Evolutionary conservation across 2,888 invertebrate species (phyloP).

Genomic region (Exephanes ischioxanthus): DNA sequence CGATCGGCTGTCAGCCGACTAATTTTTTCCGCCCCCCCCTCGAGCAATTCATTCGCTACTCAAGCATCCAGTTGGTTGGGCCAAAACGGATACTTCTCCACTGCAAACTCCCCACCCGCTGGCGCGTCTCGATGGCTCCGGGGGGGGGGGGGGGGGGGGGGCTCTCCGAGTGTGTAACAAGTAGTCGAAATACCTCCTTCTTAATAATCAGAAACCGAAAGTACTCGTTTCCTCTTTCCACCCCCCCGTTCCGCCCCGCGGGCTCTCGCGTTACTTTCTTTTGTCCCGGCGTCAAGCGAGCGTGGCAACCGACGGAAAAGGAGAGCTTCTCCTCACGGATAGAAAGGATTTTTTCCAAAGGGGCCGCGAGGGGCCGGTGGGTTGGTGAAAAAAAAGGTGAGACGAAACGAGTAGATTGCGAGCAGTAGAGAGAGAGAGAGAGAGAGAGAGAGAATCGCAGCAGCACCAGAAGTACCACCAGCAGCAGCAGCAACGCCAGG

Average conservation of each 20-base stretch:
- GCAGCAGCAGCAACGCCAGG: constrained; percentile 70
- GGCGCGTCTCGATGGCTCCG: constrained; percentile 2
- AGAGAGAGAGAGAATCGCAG: constrained; percentile 35
- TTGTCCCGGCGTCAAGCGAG: constrained; percentile 80
- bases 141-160: no score
- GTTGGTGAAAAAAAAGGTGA: not conserved
- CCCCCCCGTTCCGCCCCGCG: constrained; percentile 53
- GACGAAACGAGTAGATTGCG: constrained; percentile 48
- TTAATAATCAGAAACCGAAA: constrained; percentile 43
- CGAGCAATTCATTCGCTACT: no score
- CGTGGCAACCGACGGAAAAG: constrained; percentile 72
- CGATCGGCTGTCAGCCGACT: no score
- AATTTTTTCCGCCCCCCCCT: no score
- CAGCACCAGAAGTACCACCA: constrained; percentile 60
- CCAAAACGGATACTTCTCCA: no score
- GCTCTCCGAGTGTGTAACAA: constrained; percentile 54
- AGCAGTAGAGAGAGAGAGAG: not conserved
- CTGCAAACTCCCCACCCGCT: not conserved
- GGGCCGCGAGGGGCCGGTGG: not conserved
- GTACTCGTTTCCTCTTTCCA: constrained; percentile 47
- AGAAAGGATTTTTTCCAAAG: constrained; percentile 69
- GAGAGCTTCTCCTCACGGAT: constrained; percentile 65
- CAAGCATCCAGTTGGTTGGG: no score
- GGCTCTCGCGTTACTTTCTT: constrained; percentile 68
- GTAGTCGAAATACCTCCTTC: constrained; percentile 59